Evolutionary conservation across 1,140 invertebrate species (phyloP), one percentile per base, ranked within the genome.

Genomic region (Aphelinus atriplicis): DNA sequence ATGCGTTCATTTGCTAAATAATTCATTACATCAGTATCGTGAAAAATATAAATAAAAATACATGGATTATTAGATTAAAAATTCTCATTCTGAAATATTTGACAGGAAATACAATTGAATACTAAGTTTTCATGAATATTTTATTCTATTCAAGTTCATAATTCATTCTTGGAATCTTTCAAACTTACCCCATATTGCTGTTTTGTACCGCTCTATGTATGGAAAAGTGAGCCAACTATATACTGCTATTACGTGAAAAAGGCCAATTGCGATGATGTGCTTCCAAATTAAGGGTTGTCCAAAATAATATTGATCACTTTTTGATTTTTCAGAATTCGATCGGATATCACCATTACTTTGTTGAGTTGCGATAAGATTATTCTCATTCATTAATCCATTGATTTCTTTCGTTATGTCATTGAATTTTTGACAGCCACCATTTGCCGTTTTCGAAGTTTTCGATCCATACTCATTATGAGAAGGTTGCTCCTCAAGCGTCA

Each of bases 171-270:
- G 26, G 26, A 26, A 26, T 26, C 26, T 26, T 26, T 26, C 5
- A 56, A 55, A 47, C 64, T 72, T 56, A 76, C 75, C 64, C 62
- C 69, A 76, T 7, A 60, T 0, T 56, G 57, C 47, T 0, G 75
- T 76, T 6, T 55, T 55, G 10, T 7, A 43, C 1, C 67, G 64
- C 43, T 71, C 48, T 3, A 67, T n/a, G 26, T 76, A 76, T 50
- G 75, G 75, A 67, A 71, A 76, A 4, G 69, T 76, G 7, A 76
- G 6, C 46, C 47, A 72, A 9, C 57, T 47, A 9, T 76, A 76
- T 4, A 76, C n/a, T 7, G 69, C 64, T 5, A 57, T 9, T 6
- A 63, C 7, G 57, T 76, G 75, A 61, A 76, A 72, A 4, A 63
- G 2, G 7, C 43, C 60, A 46, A 76, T 76, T 0, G 57, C 75